A percentile compares a stretch with the other conserved stretches of the same genome.
These are phyloP conservation scores for Passer domesticus DNA, from an alignment of 2,113 vertebrate species.

Conservation along the genomic window DNA sequence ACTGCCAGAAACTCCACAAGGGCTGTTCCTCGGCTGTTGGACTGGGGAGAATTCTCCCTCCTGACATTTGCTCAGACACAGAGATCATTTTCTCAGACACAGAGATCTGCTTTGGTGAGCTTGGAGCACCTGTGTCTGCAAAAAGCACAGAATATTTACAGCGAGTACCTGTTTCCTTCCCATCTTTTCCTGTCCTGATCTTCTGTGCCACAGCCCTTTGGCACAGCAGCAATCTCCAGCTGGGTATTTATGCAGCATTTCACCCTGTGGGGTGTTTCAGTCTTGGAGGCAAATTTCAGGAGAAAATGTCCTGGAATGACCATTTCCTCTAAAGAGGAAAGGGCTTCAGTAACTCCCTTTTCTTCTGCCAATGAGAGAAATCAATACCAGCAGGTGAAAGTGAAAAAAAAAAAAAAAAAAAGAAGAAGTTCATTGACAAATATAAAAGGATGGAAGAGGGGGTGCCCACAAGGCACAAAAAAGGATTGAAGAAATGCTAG, in stretches of 20 bases:
- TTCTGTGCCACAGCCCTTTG: neutral
- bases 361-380: neutral
- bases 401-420: no score
- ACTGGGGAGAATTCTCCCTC: neutral
- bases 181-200: neutral
- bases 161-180: neutral
- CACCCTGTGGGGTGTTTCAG: neutral
- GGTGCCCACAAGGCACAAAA: neutral
- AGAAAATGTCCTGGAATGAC: neutral
- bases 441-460: neutral
- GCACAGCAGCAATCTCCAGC: neutral
- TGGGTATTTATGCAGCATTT: neutral
- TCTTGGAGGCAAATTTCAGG: neutral
- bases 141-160: neutral
- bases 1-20: neutral
- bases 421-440: neutral
- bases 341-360: neutral
- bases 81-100: neutral
- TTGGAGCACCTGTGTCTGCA: neutral
- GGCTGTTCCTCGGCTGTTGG: neutral
- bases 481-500: neutral
- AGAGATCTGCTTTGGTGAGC: neutral
- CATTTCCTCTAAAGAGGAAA: neutral
- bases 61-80: neutral
- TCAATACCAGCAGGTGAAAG: neutral